phyloP scores from a whole-genome alignment of 2,113 vertebrate genomes.

The Crotalus tigris region DNA sequence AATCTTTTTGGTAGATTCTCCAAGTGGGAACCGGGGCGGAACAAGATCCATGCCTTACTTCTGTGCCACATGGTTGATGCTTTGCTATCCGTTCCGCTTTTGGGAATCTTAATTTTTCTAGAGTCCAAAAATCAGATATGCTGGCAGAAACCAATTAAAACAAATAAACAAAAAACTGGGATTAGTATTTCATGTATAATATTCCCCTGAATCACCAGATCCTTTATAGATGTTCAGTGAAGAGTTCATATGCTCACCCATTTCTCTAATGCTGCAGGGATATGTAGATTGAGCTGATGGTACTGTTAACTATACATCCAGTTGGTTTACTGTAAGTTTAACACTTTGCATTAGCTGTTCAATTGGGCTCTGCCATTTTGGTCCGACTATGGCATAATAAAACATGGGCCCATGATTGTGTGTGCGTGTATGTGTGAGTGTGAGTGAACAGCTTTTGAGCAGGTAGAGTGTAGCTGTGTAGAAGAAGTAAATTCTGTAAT shows the following conservation, averaged over 20 bases:
- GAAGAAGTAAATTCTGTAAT: neutral
- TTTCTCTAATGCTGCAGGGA: conserved; percentile 19
- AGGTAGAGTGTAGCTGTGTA: neutral
- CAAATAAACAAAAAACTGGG: conserved; percentile 36
- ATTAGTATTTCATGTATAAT: conserved; percentile 49
- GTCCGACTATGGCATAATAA: neutral
- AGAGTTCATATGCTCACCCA: conserved; percentile 45
- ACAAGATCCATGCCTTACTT: conserved; percentile 4
- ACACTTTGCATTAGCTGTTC: neutral
- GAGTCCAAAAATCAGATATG: conserved; percentile 33
- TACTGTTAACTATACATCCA: neutral
- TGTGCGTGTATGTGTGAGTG: too few species aligned
- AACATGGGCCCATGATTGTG: neutral
- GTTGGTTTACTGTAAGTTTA: neutral
- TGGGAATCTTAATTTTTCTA: conserved; percentile 50
- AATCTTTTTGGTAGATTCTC: neutral
- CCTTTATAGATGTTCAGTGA: conserved; percentile 51
- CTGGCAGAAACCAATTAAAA: conserved; percentile 47
- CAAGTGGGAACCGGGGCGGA: neutral
- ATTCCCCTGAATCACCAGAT: conserved; percentile 59
- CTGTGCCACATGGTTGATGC: conserved; percentile 18
- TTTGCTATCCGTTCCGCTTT: conserved; percentile 48
- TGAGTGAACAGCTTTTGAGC: neutral
- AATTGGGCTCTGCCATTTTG: neutral
- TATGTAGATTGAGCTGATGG: neutral